Base-by-base conservation (phyloP, 2,797 vertebrate genomes). In the Mustela erminea region DNA sequence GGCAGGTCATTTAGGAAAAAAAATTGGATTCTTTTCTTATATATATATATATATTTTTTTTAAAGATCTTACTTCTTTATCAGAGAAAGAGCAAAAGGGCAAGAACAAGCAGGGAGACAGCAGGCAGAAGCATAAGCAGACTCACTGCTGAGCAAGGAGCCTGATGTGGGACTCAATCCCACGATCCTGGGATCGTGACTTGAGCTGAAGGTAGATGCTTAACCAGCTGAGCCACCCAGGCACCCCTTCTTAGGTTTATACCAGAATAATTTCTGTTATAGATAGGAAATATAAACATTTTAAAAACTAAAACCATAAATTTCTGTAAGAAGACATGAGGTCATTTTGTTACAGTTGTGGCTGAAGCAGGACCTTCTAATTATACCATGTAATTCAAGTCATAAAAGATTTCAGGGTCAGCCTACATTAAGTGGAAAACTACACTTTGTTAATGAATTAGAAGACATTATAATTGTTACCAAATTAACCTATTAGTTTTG, bases 211-310 rank as follows among this genome's bases (percentile, higher is more conserved):
- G 58, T 27, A 60, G 58, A 60, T 0, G 11, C 25, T 60, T 60
- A 60, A 60, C 23, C 25, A 60, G 12, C 58, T 12, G 58, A 60
- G 23, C 58, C 58, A 11, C 11, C 25, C 11, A 60, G 58, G 58
- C 58, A 10, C 25, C 58, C 58, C 58, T 60, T 60, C 58, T 89
- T 18, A 38, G 49, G 54, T 66, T 93, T 85, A 77, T 93, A 84
- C 38, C 29, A 62, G n/a, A 38, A 54, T 94, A 94, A 66, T 84
- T 94, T 75, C 35, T 80, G 64, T 54, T 83, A 58, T 75, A 84
- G 29, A 82, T 82, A 46, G 46, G 56, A 75, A 94, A 11, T 83
- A 5, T 74, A 35, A 43, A 64, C 35, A 66, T 83, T 94, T 82
- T 62, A 64, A 82, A 75, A 52, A 52, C 20, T 80, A 86, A 66